A percentile compares a stretch with the other conserved stretches of the same genome.
These are phyloP conservation scores for Meghimatium bilineatum DNA, from an alignment of 2,888 invertebrate genomes.

Conservation along the genomic window DNA sequence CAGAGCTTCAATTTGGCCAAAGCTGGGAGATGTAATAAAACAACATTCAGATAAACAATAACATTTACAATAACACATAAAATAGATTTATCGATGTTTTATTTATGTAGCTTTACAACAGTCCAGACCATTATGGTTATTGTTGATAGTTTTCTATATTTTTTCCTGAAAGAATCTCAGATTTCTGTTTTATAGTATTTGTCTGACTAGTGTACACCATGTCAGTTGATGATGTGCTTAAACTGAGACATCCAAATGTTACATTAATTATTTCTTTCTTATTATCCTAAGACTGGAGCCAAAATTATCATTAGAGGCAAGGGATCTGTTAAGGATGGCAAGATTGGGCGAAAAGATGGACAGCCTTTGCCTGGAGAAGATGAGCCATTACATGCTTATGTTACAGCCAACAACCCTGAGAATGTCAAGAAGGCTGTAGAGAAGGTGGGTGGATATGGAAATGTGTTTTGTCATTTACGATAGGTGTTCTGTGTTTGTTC, in stretches of 20 bases:
- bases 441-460: slow-evolving; percentile 80
- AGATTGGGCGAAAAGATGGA: slow-evolving; percentile 96
- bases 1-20: no score
- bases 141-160: no score
- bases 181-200: neutral
- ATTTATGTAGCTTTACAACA: no score
- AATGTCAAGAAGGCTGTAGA: slow-evolving; percentile 98
- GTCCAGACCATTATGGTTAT: no score
- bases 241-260: neutral
- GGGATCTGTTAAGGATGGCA: slow-evolving; percentile 99
- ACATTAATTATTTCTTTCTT: neutral
- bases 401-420: slow-evolving; percentile 97
- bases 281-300: slow-evolving; percentile 73
- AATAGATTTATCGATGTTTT: no score
- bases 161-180: neutral
- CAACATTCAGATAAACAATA: no score
- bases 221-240: neutral
- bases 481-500: no score
- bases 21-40: no score
- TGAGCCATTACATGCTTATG: slow-evolving; percentile 99
- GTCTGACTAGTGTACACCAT: neutral
- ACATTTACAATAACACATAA: no score
- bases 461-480: no score
- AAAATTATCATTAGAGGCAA: slow-evolving; percentile 99
- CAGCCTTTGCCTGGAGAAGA: slow-evolving; percentile 99